Base-by-base conservation (phyloP, 2,113 vertebrate genomes). In the Ammodytes dubius region DNA sequence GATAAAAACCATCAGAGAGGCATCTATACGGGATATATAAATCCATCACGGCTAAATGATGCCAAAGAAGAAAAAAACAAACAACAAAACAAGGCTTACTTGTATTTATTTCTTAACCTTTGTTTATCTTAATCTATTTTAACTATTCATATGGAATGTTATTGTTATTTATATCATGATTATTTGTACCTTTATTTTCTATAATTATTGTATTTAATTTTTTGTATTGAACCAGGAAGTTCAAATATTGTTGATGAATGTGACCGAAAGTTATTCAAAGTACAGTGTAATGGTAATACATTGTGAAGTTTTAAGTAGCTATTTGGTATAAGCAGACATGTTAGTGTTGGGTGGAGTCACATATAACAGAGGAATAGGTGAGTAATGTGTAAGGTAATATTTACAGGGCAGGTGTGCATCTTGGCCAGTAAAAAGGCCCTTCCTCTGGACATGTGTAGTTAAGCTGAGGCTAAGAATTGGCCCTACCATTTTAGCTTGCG, bases 371-470 rank as follows among this genome's bases (percentile, higher is more conserved):
- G 43, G 64, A 50, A 49, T 27, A 59, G 69, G 49, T 63, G 45
- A 84, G 80, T 59, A 35, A 70, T 39, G 3, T 42, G 39, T 27
- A 42, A 82, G 47, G 35, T 6, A n/a, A 15, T 82, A 70, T 82
- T 91, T 79, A 90, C 60, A 79, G 60, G 57, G 40, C 91, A 90
- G 87, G 78, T 90, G 85, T 81, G 74, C 76, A 74, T 63, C 74
- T 50, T 35, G 71, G 74, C 70, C 84, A 81, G 57, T 91, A 83
- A 89, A 91, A 87, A 27, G 13, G 40, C 9, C 40, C 79, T 81
- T 82, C 70, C 74, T 81, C 66, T 82, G 63, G 72, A 88, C 69
- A 66, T 64, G 59, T 74, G 63, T 66, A 72, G 61, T 86, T 69
- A 74, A 89, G 50, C 13, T 4, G 11, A 57, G 70, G 68, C 70